Evolutionary conservation across 2,797 vertebrate genomes (phyloP).

Genomic region (Smutsia temminckii): DNA sequence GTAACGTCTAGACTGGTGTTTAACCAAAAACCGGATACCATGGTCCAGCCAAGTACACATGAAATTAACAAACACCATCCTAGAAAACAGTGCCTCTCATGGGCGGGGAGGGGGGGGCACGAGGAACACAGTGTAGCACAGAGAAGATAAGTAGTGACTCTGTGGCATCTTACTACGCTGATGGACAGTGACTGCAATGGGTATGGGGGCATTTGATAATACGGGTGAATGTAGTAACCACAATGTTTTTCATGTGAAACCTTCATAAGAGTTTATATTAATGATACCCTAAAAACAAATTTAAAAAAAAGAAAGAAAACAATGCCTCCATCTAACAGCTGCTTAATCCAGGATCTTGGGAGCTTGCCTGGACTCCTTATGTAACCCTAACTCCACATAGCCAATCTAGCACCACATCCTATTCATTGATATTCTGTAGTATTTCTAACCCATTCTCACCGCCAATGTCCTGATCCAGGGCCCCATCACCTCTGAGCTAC

Average conservation of each 20-base stretch:
- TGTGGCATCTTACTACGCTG: too few species aligned
- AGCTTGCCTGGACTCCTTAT: neutral
- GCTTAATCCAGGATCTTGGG: neutral
- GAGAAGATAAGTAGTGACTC: too few species aligned
- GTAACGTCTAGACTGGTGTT: neutral
- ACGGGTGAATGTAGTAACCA: too few species aligned
- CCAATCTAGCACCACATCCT: neutral
- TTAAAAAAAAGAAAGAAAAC: neutral
- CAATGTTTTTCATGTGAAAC: too few species aligned
- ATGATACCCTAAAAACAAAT: too few species aligned
- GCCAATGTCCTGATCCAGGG: neutral
- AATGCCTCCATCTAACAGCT: neutral
- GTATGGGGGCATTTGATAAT: too few species aligned
- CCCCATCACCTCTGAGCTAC: neutral
- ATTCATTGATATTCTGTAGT: neutral
- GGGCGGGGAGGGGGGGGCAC: too few species aligned
- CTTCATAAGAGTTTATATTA: too few species aligned
- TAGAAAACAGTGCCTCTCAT: neutral
- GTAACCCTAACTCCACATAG: neutral
- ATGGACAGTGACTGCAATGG: too few species aligned
- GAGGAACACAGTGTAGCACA: too few species aligned
- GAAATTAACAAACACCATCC: neutral
- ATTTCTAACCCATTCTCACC: neutral
- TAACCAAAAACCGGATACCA: neutral
- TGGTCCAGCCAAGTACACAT: neutral